A percentile compares a stretch with the other conserved stretches of the same genome.
Evolutionary conservation across 2,888 invertebrate species (phyloP).

Genomic region (Aporophyla lueneburgensis): DNA sequence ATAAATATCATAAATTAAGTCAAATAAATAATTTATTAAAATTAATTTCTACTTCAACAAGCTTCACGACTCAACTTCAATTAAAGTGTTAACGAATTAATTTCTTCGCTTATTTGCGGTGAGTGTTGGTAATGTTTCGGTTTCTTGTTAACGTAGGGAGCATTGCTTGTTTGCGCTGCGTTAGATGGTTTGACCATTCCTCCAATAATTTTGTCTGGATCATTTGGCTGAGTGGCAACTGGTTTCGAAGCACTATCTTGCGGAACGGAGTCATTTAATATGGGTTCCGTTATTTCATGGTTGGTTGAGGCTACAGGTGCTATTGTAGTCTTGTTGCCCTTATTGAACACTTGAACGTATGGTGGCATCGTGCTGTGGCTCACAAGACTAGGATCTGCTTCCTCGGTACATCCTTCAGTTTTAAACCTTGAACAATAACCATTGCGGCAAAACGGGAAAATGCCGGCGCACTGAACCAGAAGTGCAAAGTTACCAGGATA

Average conservation of each 20-base stretch:
- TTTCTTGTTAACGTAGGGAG: conserved; percentile 20
- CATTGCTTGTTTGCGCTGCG: background rate
- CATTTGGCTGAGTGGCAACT: conserved; percentile 15
- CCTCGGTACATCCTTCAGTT: conserved; percentile 67
- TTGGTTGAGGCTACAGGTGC: conserved; percentile 7
- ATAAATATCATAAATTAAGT: conserved; percentile 1
- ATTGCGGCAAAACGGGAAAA: conserved; percentile 72
- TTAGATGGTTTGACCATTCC: background rate
- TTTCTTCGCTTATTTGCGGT: conserved; percentile 4
- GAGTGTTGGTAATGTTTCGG: conserved; percentile 4
- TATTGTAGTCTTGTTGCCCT: conserved; percentile 35
- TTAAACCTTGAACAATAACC: conserved; percentile 73
- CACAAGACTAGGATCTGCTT: conserved; percentile 34
- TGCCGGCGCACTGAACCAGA: conserved; percentile 72
- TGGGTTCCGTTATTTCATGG: conserved; percentile 13
- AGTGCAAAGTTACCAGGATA: conserved; percentile 72
- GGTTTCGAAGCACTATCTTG: conserved; percentile 40
- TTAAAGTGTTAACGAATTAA: background rate
- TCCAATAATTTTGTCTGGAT: conserved; percentile 17
- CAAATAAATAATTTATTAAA: conserved; percentile 20
- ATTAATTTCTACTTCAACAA: conserved; percentile 5
- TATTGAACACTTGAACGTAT: conserved; percentile 31
- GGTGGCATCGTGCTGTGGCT: conserved; percentile 47
- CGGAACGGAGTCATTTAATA: conserved; percentile 11
- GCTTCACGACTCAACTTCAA: background rate